Conservation (phyloP, 2,113 vertebrate species). For the Dendrocopos noguchii region DNA sequence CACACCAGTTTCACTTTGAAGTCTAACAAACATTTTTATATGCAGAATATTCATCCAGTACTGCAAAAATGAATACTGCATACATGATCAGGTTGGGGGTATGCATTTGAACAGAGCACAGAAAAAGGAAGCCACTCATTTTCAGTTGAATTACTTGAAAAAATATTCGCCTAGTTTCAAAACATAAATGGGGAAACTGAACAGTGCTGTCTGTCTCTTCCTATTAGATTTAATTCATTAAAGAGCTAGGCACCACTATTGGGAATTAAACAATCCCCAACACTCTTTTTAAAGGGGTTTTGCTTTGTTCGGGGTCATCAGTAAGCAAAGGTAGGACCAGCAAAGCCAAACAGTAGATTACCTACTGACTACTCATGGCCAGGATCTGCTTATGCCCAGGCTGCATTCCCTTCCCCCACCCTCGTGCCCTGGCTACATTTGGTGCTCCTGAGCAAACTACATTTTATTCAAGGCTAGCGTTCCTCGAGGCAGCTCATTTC, state of each 20-base stretch:
- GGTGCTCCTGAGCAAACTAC: neutral
- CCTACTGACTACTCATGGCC: accelerated
- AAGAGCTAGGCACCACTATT: neutral
- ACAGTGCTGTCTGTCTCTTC: neutral
- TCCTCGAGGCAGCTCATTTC: neutral
- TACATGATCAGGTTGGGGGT: neutral
- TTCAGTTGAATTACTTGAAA: neutral
- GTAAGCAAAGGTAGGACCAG: neutral
- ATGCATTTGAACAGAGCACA: neutral
- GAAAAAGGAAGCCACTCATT: neutral
- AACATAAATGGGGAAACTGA: neutral
- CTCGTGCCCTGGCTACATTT: accelerated
- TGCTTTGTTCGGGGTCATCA: neutral
- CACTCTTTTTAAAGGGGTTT: neutral
- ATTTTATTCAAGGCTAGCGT: neutral
- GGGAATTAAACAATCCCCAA: neutral
- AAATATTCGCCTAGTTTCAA: neutral
- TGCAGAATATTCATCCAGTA: neutral
- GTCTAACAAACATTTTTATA: neutral
- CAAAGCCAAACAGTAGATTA: neutral
- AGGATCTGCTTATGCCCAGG: neutral
- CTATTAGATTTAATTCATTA: neutral
- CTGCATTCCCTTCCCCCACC: neutral
- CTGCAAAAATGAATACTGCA: neutral
- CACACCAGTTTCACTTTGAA: neutral